Evolutionary conservation across 1,140 invertebrate genomes (phyloP), one percentile per base, ranked within the genome.

Genomic region (Agrypnia vestita): DNA sequence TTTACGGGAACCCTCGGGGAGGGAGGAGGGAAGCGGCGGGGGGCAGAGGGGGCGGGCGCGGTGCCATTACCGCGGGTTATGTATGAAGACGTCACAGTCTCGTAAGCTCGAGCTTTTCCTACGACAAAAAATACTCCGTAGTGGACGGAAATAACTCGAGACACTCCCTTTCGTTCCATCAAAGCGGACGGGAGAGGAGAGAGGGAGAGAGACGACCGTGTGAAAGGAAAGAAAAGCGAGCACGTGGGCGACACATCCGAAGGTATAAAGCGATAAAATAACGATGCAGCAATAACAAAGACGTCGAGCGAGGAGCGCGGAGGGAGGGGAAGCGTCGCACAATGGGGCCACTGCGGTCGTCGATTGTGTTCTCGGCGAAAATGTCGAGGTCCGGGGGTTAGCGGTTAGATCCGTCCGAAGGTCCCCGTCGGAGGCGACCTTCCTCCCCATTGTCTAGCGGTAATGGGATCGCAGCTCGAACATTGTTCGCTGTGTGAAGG

Each of bases 1-100:
- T 80, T 80, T 80, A 80, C 62, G 78, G 67, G 78, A 80, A 69
- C 17, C 51, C 56, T 35, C 43, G 13, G 61, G 56, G 51, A 64
- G 61, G 72, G 61, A 25, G 10, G 25, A 25, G 19, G 51, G 21
- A 21, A 47, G 62, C 69, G 49, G 46, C 73, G 25, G 25, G 25
- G 25, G 25, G n/a, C n/a, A n/a, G n/a, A n/a, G n/a, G 19, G 59
- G 35, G 67, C 44, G 53, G 72, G 46, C n/a, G 43, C n/a, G 13
- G 13, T 73, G 35, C 51, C 51, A 44, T 71, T 69, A 78, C 67
- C 67, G 69, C 67, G 67, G 61, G 44, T 79, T 79, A 59, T 73
- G 71, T 47, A 43, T 47, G 13, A 35, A 35, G 25, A 61, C 47
- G 55, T 71, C 15, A 46, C 13, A 6, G 17, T 44, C 67, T 73